A percentile compares a stretch with the other conserved stretches of the same genome.
phyloP scores from a whole-genome alignment of 2,113 vertebrate genomes.

The Anthoscopus minutus region DNA sequence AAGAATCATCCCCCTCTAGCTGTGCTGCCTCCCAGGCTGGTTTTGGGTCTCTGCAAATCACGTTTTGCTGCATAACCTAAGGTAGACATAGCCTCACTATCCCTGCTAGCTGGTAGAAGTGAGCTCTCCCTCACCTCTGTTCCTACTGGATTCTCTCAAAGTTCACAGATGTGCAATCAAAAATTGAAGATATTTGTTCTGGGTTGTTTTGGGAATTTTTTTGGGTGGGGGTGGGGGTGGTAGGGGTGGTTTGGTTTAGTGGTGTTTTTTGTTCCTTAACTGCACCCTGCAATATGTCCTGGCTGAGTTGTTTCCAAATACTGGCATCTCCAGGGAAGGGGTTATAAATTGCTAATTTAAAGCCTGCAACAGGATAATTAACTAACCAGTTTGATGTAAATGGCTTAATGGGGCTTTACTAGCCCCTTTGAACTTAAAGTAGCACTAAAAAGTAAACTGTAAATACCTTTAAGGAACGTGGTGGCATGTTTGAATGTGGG shows the following conservation, averaged over 20 bases:
- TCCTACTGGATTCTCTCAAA: not conserved
- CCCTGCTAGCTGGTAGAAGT: not conserved
- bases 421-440: slow-evolving; percentile 56
- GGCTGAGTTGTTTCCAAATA: slow-evolving; percentile 33
- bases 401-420: slow-evolving; percentile 61
- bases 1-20: not conserved
- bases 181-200: not conserved
- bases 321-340: slow-evolving; percentile 49
- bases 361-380: slow-evolving; percentile 55
- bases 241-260: not conserved
- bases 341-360: slow-evolving; percentile 62
- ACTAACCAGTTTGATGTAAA: slow-evolving; percentile 64
- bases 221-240: fast-evolving
- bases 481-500: slow-evolving; percentile 10
- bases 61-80: not conserved
- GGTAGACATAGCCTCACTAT: not conserved
- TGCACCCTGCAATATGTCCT: slow-evolving; percentile 12
- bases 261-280: not conserved
- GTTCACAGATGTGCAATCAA: not conserved
- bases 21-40: not conserved
- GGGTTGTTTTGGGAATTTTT: not conserved
- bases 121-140: not conserved
- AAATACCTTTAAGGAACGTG: slow-evolving; percentile 61
- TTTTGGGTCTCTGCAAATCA: not conserved
- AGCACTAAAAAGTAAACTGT: slow-evolving; percentile 62